Percentiles rank a stretch among this genome's conserved stretches.
These are phyloP conservation scores for Protophormia terraenovae DNA, from an alignment of 2,888 invertebrate species.

Conservation along the genomic window DNA sequence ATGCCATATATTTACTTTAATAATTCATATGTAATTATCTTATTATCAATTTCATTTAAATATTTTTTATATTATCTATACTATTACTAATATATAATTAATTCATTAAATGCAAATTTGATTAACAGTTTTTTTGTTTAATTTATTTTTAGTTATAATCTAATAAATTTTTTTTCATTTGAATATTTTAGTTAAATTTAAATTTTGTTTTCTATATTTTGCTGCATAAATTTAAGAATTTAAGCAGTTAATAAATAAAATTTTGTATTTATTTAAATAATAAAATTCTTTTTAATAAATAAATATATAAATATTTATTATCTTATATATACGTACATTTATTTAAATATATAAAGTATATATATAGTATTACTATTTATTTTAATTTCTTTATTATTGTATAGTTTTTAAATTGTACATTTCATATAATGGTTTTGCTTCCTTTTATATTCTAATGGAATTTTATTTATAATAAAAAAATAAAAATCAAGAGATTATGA, in stretches of 20 bases:
- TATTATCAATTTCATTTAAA: neutral
- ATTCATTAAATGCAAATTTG: slow-evolving; percentile 65
- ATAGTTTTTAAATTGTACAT: slow-evolving; percentile 51
- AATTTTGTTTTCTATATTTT: neutral
- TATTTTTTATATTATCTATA: slow-evolving; percentile 1
- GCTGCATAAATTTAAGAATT: slow-evolving; percentile 15
- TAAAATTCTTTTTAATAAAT: neutral
- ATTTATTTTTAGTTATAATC: neutral
- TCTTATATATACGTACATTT: neutral
- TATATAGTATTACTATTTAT: neutral
- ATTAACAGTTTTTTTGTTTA: slow-evolving; percentile 49
- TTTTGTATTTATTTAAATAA: neutral
- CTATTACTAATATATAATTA: slow-evolving; percentile 26
- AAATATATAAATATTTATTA: neutral
- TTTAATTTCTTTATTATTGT: slow-evolving; percentile 38
- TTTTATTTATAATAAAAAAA: neutral
- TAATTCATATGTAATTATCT: neutral
- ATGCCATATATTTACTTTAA: neutral
- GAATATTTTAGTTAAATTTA: slow-evolving; percentile 6
- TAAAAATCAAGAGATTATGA: too few species aligned
- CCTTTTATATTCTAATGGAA: too few species aligned
- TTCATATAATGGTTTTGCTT: neutral
- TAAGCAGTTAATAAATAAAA: slow-evolving; percentile 11
- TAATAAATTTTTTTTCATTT: slow-evolving; percentile 24
- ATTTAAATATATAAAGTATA: neutral